These are phyloP conservation scores for Neotoxoptera formosana DNA, from an alignment of 1,140 invertebrate species.

Conservation along the genomic window DNA sequence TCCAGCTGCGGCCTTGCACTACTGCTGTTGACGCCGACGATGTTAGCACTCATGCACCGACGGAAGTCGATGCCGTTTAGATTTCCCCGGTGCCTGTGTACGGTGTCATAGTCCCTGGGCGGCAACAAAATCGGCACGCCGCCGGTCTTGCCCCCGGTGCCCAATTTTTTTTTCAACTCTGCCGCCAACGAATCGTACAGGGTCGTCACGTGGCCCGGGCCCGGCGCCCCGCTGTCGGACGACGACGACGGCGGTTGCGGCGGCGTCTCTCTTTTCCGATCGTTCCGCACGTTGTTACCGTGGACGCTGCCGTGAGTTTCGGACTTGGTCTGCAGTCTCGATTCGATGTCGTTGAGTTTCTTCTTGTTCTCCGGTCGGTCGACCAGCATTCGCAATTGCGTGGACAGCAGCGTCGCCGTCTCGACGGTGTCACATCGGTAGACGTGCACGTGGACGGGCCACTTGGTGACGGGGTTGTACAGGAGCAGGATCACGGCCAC, in stretches of 20 bases:
- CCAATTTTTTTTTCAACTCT: constrained; percentile 86
- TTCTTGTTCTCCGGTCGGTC: constrained; percentile 86
- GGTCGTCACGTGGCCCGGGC: constrained; percentile 61
- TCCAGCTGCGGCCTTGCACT: constrained; percentile 48
- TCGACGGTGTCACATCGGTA: constrained; percentile 94
- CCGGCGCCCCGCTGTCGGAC: neutral
- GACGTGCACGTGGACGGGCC: constrained; percentile 89
- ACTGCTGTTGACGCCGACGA: constrained; percentile 67
- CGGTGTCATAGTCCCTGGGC: constrained; percentile 91
- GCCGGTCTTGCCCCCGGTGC: constrained; percentile 68
- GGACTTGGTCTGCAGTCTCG: constrained; percentile 64
- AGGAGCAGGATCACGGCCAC: constrained; percentile 89
- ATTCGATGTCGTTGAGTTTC: constrained; percentile 82
- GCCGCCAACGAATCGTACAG: constrained; percentile 91
- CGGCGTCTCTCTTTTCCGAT: constrained; percentile 71
- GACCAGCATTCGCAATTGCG: constrained; percentile 83
- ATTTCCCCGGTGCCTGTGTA: constrained; percentile 83
- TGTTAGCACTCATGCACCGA: constrained; percentile 75
- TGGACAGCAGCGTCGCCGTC: constrained; percentile 84
- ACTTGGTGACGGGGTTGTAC: constrained; percentile 90
- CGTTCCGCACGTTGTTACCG: neutral
- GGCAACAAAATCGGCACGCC: constrained; percentile 81
- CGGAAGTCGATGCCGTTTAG: constrained; percentile 80
- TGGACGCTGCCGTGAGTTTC: neutral
- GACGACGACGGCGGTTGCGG: constrained; percentile 58